These are phyloP conservation scores for Aegithalos caudatus DNA, from an alignment of 2,113 vertebrate genomes.

Conservation along the genomic window DNA sequence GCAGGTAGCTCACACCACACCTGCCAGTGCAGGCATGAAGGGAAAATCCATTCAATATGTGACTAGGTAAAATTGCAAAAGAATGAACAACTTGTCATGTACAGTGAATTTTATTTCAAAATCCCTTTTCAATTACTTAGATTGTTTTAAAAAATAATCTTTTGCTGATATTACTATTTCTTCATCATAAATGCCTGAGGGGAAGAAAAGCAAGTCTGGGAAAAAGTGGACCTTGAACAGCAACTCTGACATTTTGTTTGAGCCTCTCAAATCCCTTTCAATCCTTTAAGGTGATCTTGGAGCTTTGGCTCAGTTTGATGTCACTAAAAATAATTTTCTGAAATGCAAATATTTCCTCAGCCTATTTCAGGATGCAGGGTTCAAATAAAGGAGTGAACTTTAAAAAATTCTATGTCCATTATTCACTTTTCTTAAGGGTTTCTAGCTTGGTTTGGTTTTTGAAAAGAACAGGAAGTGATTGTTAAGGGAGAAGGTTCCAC, in stretches of 20 bases:
- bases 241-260: not conserved
- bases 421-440: not conserved
- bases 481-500: not conserved
- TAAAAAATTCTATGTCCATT: not conserved
- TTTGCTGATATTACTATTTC: not conserved
- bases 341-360: not conserved
- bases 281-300: not conserved
- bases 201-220: not conserved
- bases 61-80: not conserved
- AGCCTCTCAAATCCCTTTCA: not conserved
- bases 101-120: not conserved
- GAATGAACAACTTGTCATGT: not conserved
- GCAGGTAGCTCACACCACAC: not conserved
- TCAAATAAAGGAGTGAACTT: not conserved
- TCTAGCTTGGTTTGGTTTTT: not conserved
- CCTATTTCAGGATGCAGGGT: not conserved
- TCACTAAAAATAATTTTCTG: not conserved
- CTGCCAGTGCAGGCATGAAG: not conserved
- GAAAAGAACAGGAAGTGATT: not conserved
- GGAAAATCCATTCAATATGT: not conserved
- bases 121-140: not conserved
- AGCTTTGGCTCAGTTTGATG: not conserved
- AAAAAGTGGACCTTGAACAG: not conserved
- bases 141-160: accelerated
- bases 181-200: not conserved